Evolutionary conservation across 2,888 invertebrate species (phyloP).

Genomic region (Phalera bucephala): DNA sequence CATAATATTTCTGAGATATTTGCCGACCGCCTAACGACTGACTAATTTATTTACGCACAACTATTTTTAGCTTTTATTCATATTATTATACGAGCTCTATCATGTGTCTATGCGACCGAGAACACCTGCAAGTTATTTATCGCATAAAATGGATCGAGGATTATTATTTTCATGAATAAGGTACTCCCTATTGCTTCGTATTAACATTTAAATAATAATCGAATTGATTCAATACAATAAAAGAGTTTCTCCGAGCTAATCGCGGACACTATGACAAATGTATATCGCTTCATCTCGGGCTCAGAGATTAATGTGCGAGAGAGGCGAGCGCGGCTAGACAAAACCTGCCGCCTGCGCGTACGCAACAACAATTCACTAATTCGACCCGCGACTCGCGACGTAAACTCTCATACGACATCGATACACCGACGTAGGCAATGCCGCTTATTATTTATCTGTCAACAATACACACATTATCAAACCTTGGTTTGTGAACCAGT

Average conservation of each 20-base stretch:
- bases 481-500: slow-evolving; percentile 32
- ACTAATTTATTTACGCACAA: slow-evolving; percentile 64
- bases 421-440: slow-evolving; percentile 65
- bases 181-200: slow-evolving; percentile 44
- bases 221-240: slow-evolving; percentile 76
- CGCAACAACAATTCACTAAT: slow-evolving; percentile 64
- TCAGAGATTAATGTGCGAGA: slow-evolving; percentile 74
- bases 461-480: slow-evolving; percentile 50
- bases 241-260: slow-evolving; percentile 73
- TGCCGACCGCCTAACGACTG: slow-evolving; percentile 73
- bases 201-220: slow-evolving; percentile 62
- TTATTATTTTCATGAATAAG: slow-evolving; percentile 38
- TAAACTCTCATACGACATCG: slow-evolving; percentile 67
- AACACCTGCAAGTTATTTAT: slow-evolving; percentile 19
- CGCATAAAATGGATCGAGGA: slow-evolving; percentile 7
- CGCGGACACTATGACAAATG: slow-evolving; percentile 79
- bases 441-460: slow-evolving; percentile 79
- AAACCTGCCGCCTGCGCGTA: slow-evolving; percentile 72
- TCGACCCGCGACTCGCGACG: slow-evolving; percentile 59
- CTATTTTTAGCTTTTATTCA: slow-evolving; percentile 32
- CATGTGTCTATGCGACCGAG: slow-evolving; percentile 9
- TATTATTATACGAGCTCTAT: slow-evolving; percentile 18
- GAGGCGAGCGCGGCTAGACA: slow-evolving; percentile 69
- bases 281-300: slow-evolving; percentile 77
- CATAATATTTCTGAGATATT: slow-evolving; percentile 77